These are phyloP conservation scores for Catamblyrhynchus diadema DNA, from an alignment of 2,797 vertebrate species.

Conservation along the genomic window DNA sequence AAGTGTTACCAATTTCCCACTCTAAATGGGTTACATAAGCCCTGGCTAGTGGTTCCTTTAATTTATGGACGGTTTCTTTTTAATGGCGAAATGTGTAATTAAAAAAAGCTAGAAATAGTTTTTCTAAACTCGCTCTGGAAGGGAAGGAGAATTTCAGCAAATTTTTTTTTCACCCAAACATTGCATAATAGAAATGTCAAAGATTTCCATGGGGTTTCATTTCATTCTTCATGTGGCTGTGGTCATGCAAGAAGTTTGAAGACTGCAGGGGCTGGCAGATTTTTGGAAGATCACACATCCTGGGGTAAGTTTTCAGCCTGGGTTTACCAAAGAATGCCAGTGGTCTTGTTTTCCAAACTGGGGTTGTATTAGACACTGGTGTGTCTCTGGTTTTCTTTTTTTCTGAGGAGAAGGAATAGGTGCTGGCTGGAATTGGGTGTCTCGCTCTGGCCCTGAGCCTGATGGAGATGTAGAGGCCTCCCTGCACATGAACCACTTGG, in stretches of 20 bases:
- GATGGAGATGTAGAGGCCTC: neutral
- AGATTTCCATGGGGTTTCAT: conserved; percentile 74
- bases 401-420: neutral
- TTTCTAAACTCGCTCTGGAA: conserved; percentile 70
- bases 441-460: neutral
- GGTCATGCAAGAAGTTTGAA: conserved; percentile 69
- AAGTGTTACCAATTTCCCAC: conserved; percentile 78
- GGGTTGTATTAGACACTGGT: neutral
- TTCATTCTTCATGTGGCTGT: conserved; percentile 75
- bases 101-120: conserved; percentile 78
- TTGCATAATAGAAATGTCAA: conserved; percentile 79
- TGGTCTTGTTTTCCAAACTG: neutral
- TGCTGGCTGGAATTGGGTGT: neutral
- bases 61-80: conserved; percentile 67
- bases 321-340: conserved; percentile 22
- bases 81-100: conserved; percentile 73
- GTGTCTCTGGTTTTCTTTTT: neutral
- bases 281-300: conserved; percentile 69
- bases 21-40: conserved; percentile 78
- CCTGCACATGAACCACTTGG: neutral
- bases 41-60: conserved; percentile 70
- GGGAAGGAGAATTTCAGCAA: conserved; percentile 60
- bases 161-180: conserved; percentile 73
- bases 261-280: conserved; percentile 66
- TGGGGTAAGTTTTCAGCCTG: conserved; percentile 56